Evolutionary conservation across 2,797 vertebrate species (phyloP).

Genomic region (Typhlichthys subterraneus): DNA sequence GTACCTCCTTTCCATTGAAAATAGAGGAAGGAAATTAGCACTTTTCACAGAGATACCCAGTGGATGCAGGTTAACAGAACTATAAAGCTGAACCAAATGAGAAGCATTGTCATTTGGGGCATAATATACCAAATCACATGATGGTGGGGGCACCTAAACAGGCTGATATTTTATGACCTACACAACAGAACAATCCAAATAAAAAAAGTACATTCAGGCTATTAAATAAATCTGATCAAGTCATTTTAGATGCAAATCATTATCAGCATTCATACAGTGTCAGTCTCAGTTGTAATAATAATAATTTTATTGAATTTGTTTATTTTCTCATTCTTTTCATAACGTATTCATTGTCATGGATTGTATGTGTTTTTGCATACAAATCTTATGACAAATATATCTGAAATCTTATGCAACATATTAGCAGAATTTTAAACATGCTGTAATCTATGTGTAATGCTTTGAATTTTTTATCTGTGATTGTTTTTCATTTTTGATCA

Average conservation of each 20-base stretch:
- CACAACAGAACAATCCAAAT: conserved; percentile 31
- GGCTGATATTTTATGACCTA: conserved; percentile 13
- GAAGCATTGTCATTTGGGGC: conserved; percentile 15
- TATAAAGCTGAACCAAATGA: conserved; percentile 27
- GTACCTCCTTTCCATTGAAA: neutral
- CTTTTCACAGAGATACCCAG: conserved; percentile 4
- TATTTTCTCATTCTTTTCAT: neutral
- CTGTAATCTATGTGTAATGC: conserved; percentile 61
- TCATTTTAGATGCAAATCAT: neutral
- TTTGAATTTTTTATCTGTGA: conserved; percentile 42
- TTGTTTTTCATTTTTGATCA: conserved; percentile 23
- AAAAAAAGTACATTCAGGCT: neutral
- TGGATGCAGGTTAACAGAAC: neutral
- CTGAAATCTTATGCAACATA: neutral
- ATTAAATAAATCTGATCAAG: conserved; percentile 3
- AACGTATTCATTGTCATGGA: neutral
- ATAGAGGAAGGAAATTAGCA: conserved; percentile 1
- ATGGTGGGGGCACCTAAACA: conserved; percentile 6
- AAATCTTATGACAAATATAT: conserved; percentile 5
- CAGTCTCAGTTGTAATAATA: too few species aligned
- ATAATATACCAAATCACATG: conserved; percentile 24
- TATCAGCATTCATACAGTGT: conserved; percentile 3
- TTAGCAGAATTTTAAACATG: conserved; percentile 24
- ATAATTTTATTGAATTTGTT: neutral
- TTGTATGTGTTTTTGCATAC: neutral